These are phyloP conservation scores for Lasioglossum villosulum DNA, from an alignment of 2,888 invertebrate species.

Conservation along the genomic window DNA sequence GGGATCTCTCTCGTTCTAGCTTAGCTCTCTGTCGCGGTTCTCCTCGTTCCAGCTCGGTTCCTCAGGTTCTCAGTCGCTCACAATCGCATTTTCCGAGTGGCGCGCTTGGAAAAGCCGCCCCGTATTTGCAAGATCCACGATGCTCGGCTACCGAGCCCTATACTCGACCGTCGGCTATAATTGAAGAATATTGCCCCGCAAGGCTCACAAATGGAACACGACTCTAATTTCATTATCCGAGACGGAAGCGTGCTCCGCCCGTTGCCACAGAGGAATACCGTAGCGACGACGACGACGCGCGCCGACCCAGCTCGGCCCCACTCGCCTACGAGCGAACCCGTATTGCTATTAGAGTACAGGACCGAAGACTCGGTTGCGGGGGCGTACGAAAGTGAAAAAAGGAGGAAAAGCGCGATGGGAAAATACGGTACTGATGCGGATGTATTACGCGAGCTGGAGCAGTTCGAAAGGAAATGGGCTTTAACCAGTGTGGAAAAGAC, in stretches of 20 bases:
- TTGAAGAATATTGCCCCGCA: slow-evolving; percentile 78
- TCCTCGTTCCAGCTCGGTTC: neutral
- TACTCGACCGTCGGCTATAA: slow-evolving; percentile 71
- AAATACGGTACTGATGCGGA: slow-evolving; percentile 22
- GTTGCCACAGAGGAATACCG: slow-evolving; percentile 68
- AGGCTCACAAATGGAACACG: slow-evolving; percentile 74
- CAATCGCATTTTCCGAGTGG: slow-evolving; percentile 67
- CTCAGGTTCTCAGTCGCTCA: slow-evolving; percentile 23
- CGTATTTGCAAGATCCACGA: slow-evolving; percentile 71
- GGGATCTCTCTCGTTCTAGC: neutral
- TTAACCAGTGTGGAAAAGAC: slow-evolving; percentile 9
- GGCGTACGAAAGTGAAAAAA: slow-evolving; percentile 20
- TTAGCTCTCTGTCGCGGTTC: neutral
- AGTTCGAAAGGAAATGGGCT: slow-evolving; percentile 38
- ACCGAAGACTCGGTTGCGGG: neutral
- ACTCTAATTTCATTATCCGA: slow-evolving; percentile 76
- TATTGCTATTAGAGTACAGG: slow-evolving; percentile 65
- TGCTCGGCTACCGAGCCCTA: slow-evolving; percentile 25
- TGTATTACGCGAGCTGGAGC: slow-evolving; percentile 31
- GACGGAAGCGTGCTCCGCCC: slow-evolving; percentile 61
- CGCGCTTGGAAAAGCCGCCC: slow-evolving; percentile 61
- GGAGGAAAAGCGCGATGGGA: slow-evolving; percentile 19
- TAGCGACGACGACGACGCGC: slow-evolving; percentile 55
- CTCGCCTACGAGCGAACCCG: slow-evolving; percentile 56
- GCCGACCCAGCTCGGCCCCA: slow-evolving; percentile 28